phyloP scores from a whole-genome alignment of 2,113 vertebrate genomes.

The Anhinga anhinga region DNA sequence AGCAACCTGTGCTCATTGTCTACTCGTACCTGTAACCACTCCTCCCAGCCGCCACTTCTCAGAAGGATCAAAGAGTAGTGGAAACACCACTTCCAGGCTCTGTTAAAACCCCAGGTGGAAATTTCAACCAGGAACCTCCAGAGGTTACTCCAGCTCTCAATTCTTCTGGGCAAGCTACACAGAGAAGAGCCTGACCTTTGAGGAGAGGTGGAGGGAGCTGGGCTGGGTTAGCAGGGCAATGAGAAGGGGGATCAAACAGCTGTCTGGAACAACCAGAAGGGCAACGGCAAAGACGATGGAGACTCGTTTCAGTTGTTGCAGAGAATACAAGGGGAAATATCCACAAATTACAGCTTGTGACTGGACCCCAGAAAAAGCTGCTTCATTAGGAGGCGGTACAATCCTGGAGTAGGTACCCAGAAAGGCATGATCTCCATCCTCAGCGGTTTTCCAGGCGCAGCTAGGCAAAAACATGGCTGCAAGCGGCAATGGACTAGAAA shows the following conservation, averaged over 20 bases:
- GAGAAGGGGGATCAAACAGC: fast-evolving
- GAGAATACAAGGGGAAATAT: background rate
- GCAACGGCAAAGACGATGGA: background rate
- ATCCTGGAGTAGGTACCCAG: background rate
- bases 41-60: background rate
- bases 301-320: background rate
- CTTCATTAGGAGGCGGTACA: background rate
- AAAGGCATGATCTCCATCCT: background rate
- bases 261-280: background rate
- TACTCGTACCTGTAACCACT: background rate
- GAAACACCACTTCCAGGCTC: background rate
- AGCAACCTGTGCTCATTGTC: background rate
- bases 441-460: background rate
- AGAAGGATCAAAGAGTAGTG: background rate
- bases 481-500: background rate
- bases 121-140: background rate
- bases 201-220: background rate
- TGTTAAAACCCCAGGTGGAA: background rate
- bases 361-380: background rate
- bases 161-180: background rate
- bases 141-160: background rate
- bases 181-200: background rate
- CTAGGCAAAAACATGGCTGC: background rate
- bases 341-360: background rate
- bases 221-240: background rate